Evolutionary conservation across 2,113 vertebrate genomes (phyloP), one percentile per base, ranked within the genome.

Genomic region (Clarias gariepinus): DNA sequence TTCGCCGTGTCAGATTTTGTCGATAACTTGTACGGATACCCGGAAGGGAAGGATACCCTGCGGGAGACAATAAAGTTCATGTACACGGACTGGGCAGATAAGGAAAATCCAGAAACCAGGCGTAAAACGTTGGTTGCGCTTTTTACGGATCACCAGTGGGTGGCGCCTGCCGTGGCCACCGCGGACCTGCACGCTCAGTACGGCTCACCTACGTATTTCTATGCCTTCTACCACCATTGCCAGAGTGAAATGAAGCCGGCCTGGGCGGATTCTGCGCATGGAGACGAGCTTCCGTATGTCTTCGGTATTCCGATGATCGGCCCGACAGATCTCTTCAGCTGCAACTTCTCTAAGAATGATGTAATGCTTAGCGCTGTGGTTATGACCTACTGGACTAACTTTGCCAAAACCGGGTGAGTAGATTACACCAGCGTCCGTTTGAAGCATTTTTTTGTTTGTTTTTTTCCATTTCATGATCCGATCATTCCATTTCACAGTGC

Each of bases 341-440:
- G 98, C 85, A 99, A 99, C 93, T 99, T 99, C 91, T 99, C 98
- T 88, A 98, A 98, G 92, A 99, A 99, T 1, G 98, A 99, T 15
- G 97, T 99, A 74, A 99, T 99, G 98, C 95, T 99, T 52, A 99
- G 98, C 13, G 98, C 98, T 0, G 97, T 99, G 52, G 97, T 99
- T 87, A 99, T 99, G 98, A 99, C 98, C 0, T 99, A 99, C 91
- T 99, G 98, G 98, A 99, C 98, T 28, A 99, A 99, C 91, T 99
- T 99, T 5, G 98, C 98, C 91, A 99, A 99, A 93, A 99, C 98
- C 0, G 98, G 98, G 98, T 99, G 94, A 90, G 98, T 93, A 7
- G 28, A 61, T 21, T 1, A 13, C 15, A 53, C 25, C 28, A 68
- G 1, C n/a, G 12, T 12, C 57, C 41, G 1, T 19, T 16, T 21